Evolutionary conservation across 2,797 vertebrate species (phyloP).

Genomic region (Pristis pectinata): DNA sequence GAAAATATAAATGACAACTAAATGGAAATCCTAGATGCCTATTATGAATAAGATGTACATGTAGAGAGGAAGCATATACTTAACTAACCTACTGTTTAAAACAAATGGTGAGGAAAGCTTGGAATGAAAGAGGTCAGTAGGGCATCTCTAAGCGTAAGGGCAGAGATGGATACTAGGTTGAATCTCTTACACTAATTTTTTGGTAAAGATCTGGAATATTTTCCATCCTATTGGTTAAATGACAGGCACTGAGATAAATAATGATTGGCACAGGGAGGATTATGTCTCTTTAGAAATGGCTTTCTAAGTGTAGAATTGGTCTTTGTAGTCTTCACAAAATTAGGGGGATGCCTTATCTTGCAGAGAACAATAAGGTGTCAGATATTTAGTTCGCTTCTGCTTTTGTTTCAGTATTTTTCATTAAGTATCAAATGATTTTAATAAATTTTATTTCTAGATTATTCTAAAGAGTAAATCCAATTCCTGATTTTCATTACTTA

Average conservation of each 20-base stretch:
- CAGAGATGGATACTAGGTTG: no score
- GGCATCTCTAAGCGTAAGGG: not conserved
- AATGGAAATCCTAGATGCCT: not conserved
- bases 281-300: not conserved
- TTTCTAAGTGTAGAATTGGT: not conserved
- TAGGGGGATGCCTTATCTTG: not conserved
- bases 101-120: not conserved
- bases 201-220: not conserved
- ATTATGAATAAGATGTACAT: no score
- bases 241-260: not conserved
- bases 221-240: not conserved
- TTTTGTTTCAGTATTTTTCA: not conserved
- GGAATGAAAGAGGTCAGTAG: not conserved
- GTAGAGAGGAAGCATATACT: no score
- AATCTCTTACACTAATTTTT: not conserved
- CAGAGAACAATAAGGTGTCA: not conserved
- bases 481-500: not conserved
- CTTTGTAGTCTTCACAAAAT: not conserved
- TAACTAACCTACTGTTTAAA: not conserved
- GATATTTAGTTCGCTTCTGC: not conserved
- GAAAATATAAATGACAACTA: not conserved
- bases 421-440: not conserved
- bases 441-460: not conserved
- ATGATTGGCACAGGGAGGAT: not conserved
- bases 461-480: not conserved